phyloP scores from a whole-genome alignment of 2,888 invertebrate species.

The Yponomeuta sedellus region DNA sequence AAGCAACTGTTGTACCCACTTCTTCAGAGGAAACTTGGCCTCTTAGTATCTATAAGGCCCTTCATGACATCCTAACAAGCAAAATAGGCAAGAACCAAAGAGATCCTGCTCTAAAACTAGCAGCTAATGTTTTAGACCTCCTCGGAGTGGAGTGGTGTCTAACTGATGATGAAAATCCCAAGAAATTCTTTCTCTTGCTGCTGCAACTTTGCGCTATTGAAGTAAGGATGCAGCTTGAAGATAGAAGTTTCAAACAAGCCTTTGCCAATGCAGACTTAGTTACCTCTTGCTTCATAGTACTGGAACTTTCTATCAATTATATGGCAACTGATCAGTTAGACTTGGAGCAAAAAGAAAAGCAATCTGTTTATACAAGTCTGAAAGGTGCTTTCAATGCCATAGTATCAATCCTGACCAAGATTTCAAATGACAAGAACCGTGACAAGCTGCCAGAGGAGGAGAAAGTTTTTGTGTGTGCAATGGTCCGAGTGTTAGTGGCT shows the following conservation, averaged over 20 bases:
- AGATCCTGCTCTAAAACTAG: conserved; percentile 90
- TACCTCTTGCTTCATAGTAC: conserved; percentile 88
- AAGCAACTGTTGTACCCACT: conserved; percentile 78
- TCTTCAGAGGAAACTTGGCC: conserved; percentile 88
- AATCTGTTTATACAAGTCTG: conserved; percentile 91
- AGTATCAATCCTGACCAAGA: conserved; percentile 82
- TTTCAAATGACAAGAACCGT: conserved; percentile 84
- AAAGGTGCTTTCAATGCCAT: conserved; percentile 93
- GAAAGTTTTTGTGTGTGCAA: conserved; percentile 88
- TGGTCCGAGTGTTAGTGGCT: conserved; percentile 89
- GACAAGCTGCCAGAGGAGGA: conserved; percentile 81
- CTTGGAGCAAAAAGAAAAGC: conserved; percentile 92
- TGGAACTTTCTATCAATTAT: conserved; percentile 87
- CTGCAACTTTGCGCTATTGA: conserved; percentile 94
- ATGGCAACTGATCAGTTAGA: conserved; percentile 89
- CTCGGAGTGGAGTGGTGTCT: conserved; percentile 91
- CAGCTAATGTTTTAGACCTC: conserved; percentile 86
- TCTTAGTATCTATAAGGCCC: conserved; percentile 85
- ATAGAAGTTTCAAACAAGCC: conserved; percentile 87
- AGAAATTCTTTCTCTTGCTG: conserved; percentile 87
- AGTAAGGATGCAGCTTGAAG: conserved; percentile 95
- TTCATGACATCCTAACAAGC: conserved; percentile 89
- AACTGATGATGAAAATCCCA: conserved; percentile 86
- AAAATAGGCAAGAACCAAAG: conserved; percentile 92
- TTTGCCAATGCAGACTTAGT: conserved; percentile 85